These are phyloP conservation scores for Camelus dromedarius DNA, from an alignment of 2,113 vertebrate genomes.

Conservation along the genomic window DNA sequence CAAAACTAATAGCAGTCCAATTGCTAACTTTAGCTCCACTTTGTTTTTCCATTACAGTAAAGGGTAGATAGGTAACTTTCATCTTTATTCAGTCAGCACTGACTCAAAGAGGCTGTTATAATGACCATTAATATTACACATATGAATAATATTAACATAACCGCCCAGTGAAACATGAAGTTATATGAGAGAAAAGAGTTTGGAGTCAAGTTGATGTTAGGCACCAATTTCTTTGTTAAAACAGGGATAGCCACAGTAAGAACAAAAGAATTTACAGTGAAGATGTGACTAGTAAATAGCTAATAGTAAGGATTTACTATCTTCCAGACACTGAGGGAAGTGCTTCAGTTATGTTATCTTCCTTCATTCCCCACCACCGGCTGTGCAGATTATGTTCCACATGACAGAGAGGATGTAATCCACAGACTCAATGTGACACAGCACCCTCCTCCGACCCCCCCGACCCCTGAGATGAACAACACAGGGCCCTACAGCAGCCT, in stretches of 20 bases:
- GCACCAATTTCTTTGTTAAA: background rate
- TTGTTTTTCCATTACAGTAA: background rate
- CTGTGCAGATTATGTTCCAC: accelerated
- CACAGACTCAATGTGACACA: accelerated
- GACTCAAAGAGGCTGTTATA: background rate
- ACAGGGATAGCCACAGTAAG: background rate
- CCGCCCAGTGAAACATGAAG: background rate
- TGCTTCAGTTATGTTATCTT: accelerated
- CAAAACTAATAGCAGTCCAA: background rate
- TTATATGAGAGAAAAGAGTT: background rate
- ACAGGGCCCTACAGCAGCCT: background rate
- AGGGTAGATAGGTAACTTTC: background rate
- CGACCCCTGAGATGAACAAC: background rate
- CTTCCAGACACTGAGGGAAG: background rate
- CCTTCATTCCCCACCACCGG: background rate
- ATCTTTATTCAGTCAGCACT: background rate
- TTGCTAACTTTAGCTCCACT: background rate
- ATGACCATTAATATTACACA: background rate
- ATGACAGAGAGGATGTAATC: accelerated
- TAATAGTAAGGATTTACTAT: too few species aligned
- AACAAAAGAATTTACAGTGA: background rate
- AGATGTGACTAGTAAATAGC: background rate
- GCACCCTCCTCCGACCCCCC: too few species aligned
- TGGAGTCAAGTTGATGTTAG: background rate
- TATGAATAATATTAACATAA: background rate